These are phyloP conservation scores for Drosophila kohkoa DNA, from an alignment of 1,140 invertebrate species.

Conservation along the genomic window DNA sequence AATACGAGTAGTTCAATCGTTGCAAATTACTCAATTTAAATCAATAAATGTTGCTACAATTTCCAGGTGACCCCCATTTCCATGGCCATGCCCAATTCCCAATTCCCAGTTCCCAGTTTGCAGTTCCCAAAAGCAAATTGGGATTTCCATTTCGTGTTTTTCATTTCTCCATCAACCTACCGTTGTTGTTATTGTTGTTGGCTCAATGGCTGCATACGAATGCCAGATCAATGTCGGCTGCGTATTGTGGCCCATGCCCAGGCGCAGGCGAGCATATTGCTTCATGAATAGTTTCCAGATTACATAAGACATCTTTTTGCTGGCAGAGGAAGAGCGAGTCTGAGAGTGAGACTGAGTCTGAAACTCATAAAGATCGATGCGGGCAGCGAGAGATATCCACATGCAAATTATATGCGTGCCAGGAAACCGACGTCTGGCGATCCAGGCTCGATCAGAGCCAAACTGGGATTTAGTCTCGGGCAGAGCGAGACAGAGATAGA, in stretches of 20 bases:
- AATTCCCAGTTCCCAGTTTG: too few relatives aligned
- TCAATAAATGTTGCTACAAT: slow-evolving; percentile 62
- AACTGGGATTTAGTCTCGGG: slow-evolving; percentile 1
- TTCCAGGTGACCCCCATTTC: slow-evolving; percentile 52
- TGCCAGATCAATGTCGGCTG: slow-evolving; percentile 77
- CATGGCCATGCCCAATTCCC: slow-evolving; percentile 9
- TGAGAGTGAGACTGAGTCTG: slow-evolving; percentile 29
- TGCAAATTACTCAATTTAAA: slow-evolving; percentile 80
- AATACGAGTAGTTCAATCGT: slow-evolving; percentile 24
- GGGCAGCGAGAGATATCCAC: slow-evolving; percentile 60
- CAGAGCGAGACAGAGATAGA: too few relatives aligned
- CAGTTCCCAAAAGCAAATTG: slow-evolving; percentile 1
- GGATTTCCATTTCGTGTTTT: slow-evolving; percentile 31
- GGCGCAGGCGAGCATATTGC: slow-evolving; percentile 78
- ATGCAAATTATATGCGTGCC: slow-evolving; percentile 83
- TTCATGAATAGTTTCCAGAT: slow-evolving; percentile 84
- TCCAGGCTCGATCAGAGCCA: slow-evolving; percentile 30
- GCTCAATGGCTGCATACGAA: slow-evolving; percentile 71
- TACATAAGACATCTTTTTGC: slow-evolving; percentile 78
- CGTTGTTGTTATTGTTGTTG: slow-evolving; percentile 11
- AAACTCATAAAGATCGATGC: slow-evolving; percentile 58
- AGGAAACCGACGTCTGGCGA: slow-evolving; percentile 61
- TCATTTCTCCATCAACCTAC: slow-evolving; percentile 40
- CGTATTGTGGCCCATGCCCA: slow-evolving; percentile 38
- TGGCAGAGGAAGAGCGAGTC: slow-evolving; percentile 11